Conservation (phyloP, 2,797 vertebrate genomes). For the Enteromius unitaeniatus region DNA sequence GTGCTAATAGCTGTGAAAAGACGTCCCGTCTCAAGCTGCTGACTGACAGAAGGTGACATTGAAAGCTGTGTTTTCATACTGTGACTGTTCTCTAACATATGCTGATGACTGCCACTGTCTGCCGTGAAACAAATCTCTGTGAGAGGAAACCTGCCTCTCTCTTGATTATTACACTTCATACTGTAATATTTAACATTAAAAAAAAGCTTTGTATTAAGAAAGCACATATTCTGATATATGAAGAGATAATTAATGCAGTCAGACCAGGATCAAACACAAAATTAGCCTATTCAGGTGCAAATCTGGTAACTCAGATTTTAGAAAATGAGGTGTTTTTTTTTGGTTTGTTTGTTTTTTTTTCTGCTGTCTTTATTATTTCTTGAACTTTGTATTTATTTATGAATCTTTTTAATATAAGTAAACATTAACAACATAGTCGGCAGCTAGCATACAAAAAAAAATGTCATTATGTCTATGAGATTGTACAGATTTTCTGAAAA, state of each 20-base stretch:
- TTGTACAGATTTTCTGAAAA: background rate
- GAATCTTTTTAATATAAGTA: background rate
- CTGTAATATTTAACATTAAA: background rate
- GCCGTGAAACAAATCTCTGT: background rate
- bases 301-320: background rate
- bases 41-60: constrained; percentile 35
- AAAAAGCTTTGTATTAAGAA: background rate
- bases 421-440: background rate
- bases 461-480: background rate
- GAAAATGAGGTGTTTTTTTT: too few relatives aligned
- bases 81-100: constrained; percentile 22
- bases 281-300: background rate
- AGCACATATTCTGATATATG: background rate
- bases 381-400: background rate
- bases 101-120: constrained; percentile 17
- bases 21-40: constrained; percentile 28
- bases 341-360: background rate
- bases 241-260: background rate
- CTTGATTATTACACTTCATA: background rate
- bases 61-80: constrained; percentile 11
- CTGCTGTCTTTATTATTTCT: too few relatives aligned
- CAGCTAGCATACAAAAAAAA: background rate
- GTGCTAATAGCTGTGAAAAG: constrained; percentile 26
- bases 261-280: background rate
- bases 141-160: background rate